phyloP scores from a whole-genome alignment of 2,888 invertebrate species.

The Mantis religiosa region DNA sequence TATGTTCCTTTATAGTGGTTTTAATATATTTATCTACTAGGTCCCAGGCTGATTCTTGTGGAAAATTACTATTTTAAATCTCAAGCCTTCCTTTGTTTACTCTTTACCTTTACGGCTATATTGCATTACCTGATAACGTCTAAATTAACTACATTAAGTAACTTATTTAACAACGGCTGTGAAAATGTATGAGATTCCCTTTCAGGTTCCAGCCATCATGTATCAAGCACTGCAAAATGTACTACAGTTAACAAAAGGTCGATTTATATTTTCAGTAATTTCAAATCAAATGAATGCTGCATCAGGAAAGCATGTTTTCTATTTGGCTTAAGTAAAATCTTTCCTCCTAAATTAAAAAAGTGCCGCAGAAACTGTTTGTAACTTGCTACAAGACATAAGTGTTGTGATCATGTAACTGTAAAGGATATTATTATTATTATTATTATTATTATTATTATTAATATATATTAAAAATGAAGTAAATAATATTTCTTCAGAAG shows the following conservation, averaged over 20 bases:
- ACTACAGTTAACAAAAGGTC: background rate
- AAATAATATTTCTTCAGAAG: background rate
- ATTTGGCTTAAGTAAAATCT: background rate
- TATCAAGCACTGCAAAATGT: background rate
- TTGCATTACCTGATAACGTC: too few relatives aligned
- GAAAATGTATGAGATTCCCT: background rate
- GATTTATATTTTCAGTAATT: background rate
- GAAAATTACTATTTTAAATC: too few relatives aligned
- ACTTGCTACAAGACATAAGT: conserved; percentile 13
- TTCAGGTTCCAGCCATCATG: background rate
- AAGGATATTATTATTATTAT: background rate
- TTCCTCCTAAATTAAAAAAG: background rate
- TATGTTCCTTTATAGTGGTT: too few relatives aligned
- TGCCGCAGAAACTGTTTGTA: conserved; percentile 10
- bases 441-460: background rate
- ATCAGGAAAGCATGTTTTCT: background rate
- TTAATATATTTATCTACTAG: too few relatives aligned
- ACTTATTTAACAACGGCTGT: too few relatives aligned
- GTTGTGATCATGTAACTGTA: conserved; percentile 10
- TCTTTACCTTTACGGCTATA: too few relatives aligned
- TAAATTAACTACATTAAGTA: too few relatives aligned
- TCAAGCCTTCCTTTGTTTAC: too few relatives aligned
- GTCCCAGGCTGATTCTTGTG: too few relatives aligned
- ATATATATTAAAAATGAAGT: background rate
- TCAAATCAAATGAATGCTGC: background rate